These are phyloP conservation scores for Sus cebifrons DNA, from an alignment of 2,797 vertebrate genomes.

Conservation along the genomic window DNA sequence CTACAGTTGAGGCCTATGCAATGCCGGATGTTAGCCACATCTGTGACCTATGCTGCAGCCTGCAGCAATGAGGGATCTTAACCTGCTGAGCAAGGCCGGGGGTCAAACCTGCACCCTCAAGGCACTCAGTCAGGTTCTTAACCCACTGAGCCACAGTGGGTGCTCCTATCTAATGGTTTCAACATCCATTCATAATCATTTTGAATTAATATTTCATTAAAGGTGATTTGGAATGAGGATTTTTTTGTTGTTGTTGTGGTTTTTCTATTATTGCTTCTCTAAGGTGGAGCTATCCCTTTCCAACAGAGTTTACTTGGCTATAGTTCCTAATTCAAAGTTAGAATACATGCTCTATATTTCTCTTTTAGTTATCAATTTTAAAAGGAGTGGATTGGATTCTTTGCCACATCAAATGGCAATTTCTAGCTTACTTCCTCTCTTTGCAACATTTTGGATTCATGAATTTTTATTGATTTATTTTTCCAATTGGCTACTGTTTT, in stretches of 20 bases:
- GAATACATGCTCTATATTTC: not conserved
- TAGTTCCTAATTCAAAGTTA: slow-evolving; percentile 25
- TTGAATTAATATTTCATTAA: slow-evolving; percentile 41
- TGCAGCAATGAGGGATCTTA: too few species aligned
- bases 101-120: too few species aligned
- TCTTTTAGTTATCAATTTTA: not conserved
- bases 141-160: too few species aligned
- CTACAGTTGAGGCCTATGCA: too few species aligned
- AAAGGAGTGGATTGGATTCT: not conserved
- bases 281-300: not conserved
- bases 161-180: not conserved
- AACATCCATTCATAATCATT: not conserved
- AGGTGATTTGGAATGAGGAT: not conserved
- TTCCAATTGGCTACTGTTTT: not conserved
- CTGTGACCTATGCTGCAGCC: too few species aligned
- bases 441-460: not conserved
- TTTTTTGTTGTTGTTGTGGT: not conserved
- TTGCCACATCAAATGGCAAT: not conserved
- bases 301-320: not conserved
- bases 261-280: not conserved
- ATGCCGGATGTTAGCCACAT: too few species aligned
- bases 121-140: too few species aligned
- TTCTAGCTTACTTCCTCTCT: not conserved
- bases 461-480: not conserved
- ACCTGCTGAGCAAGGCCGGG: too few species aligned